Evolutionary conservation across 2,888 invertebrate species (phyloP), one percentile per base, ranked within the genome.

Genomic region (Nemapogon koenigi): DNA sequence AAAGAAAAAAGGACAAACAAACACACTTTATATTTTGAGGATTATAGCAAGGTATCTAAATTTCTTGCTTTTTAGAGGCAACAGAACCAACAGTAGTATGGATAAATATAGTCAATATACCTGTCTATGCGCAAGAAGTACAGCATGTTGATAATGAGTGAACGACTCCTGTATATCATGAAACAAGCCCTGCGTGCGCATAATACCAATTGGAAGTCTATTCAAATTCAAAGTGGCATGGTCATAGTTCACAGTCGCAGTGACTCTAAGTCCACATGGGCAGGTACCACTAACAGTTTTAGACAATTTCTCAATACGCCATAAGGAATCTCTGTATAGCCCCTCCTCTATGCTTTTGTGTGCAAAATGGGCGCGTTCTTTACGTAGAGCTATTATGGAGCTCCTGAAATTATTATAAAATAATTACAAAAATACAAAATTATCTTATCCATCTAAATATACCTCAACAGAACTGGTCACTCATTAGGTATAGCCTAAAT

Each of bases 91-190:
- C n/a, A n/a, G n/a, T n/a, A n/a, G n/a, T n/a, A n/a, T n/a, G n/a
- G n/a, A n/a, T n/a, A n/a, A n/a, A n/a, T n/a, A n/a, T n/a, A n/a
- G n/a, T n/a, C n/a, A n/a, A n/a, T n/a, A n/a, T 27, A 75, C 76
- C 64, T 75, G 71, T 51, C 55, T 70, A 50, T 71, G 58, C 2
- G 75, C 60, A 43, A 72, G 50, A 19, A 73, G 41, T 0, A 69
- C 69, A 1, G 59, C 53, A 46, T 73, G 70, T 41, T 71, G 70
- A 43, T 76, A 60, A 48, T 72, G 70, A 35, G 73, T 73, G 43
- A 70, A 76, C 0, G 69, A 65, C 15, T 75, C 70, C 47, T 70
- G 67, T 0, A 71, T 55, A 40, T 75, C 69, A 19, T 56, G 53
- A 29, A 69, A 41, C 7, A 76, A 42, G 0, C 53, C 51, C 38